Base-by-base conservation (phyloP, 2,797 vertebrate genomes). In the Thaleichthys pacificus region DNA sequence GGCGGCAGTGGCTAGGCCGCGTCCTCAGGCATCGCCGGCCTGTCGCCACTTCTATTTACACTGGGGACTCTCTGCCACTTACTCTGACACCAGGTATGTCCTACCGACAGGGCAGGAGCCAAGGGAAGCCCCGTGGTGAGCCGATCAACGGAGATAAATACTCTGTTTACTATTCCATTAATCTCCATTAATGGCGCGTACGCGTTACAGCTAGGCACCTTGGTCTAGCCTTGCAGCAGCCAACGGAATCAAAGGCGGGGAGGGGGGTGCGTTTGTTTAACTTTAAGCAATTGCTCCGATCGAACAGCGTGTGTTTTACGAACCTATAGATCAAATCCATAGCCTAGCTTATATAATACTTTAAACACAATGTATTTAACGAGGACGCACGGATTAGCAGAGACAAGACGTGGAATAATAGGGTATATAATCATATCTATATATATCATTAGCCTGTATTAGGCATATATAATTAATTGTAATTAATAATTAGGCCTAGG, bases 41-140 rank as follows among this genome's bases (percentile, higher is more conserved):
- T 94, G 94, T 95, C 93, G 91, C 92, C 93, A 92, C 72, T 84
- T 87, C 89, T 92, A 91, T 94, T 94, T 93, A 93, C 92, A 89
- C 87, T 91, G 85, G 91, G 86, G 89, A 82, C 89, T 90, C 78
- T 82, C 83, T 80, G 83, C 87, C 93, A 94, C 93, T 94, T 93
- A 92, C 71, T 79, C 89, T 91, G 91, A 91, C 91, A 91, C 87
- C 89, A 92, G 91, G 91, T 93, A 92, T 93, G 91, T 92, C 89
- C 88, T 82, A 88, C 90, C 90, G 88, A 88, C 89, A 89, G 87
- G 66, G 82, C 83, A 47, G 89, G 81, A 91, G 90, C 86, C 90
- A 88, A 82, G 88, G 88, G 89, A 92, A 91, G 86, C 84, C 90
- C 75, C 84, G 86, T 56, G 54, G 79, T 54, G 82, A 86, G 78